Conservation (phyloP, 2,888 invertebrate species). For the Azorinus chamasolen region DNA sequence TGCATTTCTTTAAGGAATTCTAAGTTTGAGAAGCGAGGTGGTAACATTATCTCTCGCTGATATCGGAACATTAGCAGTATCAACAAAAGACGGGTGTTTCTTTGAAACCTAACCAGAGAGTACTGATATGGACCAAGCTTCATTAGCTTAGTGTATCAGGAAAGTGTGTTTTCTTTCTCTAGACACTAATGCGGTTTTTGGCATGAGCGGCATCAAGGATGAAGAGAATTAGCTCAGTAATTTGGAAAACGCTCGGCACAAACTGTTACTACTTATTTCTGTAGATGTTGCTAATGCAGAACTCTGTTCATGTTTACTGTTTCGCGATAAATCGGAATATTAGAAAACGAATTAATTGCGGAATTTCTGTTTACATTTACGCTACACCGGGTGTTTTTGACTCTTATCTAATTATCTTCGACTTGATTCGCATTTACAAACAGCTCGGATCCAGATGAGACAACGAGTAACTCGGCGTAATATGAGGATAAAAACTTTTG, state of each 20-base stretch:
- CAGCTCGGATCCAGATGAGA: too few relatives aligned
- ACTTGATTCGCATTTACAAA: too few relatives aligned
- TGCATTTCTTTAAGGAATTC: not conserved
- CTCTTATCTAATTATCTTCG: too few relatives aligned
- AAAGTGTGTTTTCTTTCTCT: slow-evolving; percentile 41
- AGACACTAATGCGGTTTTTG: slow-evolving; percentile 44
- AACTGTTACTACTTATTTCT: not conserved
- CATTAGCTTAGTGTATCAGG: slow-evolving; percentile 35
- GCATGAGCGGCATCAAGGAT: slow-evolving; percentile 13
- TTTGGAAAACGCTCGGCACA: not conserved
- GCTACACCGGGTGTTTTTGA: too few relatives aligned
- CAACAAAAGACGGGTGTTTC: slow-evolving; percentile 40
- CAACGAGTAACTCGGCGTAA: too few relatives aligned
- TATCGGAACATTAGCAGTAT: slow-evolving; percentile 41
- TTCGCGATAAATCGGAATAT: too few relatives aligned
- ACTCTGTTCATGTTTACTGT: too few relatives aligned
- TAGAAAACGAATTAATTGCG: too few relatives aligned
- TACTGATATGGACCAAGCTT: slow-evolving; percentile 33
- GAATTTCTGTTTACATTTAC: too few relatives aligned
- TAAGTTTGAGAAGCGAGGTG: slow-evolving; percentile 21
- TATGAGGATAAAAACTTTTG: too few relatives aligned
- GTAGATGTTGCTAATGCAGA: too few relatives aligned
- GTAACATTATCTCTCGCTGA: slow-evolving; percentile 27
- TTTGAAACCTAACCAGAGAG: slow-evolving; percentile 48
- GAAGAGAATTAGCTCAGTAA: slow-evolving; percentile 1